Evolutionary conservation across 2,797 vertebrate species (phyloP).

Genomic region (Spheniscus humboldti): DNA sequence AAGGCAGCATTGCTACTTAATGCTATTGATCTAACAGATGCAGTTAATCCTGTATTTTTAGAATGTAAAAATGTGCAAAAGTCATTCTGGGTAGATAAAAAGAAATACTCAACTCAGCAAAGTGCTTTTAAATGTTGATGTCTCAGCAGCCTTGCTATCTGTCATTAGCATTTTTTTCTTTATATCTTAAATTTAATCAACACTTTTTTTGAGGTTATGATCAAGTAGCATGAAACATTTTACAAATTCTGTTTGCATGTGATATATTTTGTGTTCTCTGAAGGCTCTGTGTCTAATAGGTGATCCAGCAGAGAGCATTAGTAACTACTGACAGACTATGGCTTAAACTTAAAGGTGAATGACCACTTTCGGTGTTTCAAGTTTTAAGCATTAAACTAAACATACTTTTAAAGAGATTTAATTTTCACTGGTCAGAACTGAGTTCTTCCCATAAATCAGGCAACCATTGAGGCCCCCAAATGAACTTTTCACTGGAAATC

Average conservation of each 20-base stretch:
- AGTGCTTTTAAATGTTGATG: slow-evolving; percentile 17
- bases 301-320: not conserved
- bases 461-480: not conserved
- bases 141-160: slow-evolving; percentile 14
- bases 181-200: slow-evolving; percentile 29
- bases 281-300: not conserved
- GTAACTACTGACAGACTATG: not conserved
- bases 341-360: not conserved
- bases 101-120: not conserved
- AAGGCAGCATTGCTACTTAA: not conserved
- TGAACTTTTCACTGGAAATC: not conserved
- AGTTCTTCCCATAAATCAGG: not conserved
- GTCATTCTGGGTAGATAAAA: slow-evolving; percentile 3
- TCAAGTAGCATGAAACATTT: slow-evolving; percentile 33
- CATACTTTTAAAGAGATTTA: not conserved
- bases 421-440: not conserved
- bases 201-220: slow-evolving; percentile 14
- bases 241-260: not conserved
- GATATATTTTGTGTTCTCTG: not conserved
- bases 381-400: not conserved
- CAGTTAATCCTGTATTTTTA: slow-evolving; percentile 33
- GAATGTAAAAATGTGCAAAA: not conserved
- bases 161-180: not conserved
- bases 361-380: not conserved
- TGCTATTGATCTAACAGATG: slow-evolving; percentile 28